Conservation (phyloP, 2,888 invertebrate species). For the Allolobophora icterica region DNA sequence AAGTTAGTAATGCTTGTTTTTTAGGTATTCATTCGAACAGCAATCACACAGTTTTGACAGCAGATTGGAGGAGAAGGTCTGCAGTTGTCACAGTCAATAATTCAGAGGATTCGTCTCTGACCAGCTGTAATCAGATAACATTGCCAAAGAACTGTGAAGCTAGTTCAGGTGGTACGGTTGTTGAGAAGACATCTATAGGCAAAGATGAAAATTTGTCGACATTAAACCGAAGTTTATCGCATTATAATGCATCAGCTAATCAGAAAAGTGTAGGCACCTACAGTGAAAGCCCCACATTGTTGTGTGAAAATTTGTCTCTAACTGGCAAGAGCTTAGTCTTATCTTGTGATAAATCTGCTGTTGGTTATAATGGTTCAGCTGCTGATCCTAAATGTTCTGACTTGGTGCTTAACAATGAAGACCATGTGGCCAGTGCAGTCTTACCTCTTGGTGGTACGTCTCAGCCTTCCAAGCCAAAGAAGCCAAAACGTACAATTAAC, state of each 20-base stretch:
- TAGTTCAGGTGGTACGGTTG: neutral
- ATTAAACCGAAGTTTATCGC: neutral
- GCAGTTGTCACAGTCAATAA: neutral
- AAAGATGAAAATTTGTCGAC: neutral
- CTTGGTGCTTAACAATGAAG: neutral
- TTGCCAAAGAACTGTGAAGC: neutral
- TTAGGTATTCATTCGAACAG: neutral
- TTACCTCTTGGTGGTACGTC: neutral
- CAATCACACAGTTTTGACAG: neutral
- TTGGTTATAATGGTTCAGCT: neutral
- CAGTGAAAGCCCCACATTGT: neutral
- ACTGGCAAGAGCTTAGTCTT: neutral
- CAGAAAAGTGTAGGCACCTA: neutral
- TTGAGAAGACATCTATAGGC: neutral
- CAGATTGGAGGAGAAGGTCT: neutral
- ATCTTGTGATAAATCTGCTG: neutral
- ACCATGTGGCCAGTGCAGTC: neutral
- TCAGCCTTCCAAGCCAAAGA: neutral
- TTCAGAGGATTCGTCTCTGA: neutral
- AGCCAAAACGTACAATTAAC: slow-evolving; percentile 12
- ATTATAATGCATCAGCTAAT: neutral
- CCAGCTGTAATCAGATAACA: neutral
- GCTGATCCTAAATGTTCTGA: neutral
- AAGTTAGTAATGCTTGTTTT: neutral
- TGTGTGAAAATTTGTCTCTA: neutral